Evolutionary conservation across 2,797 vertebrate species (phyloP).

Genomic region (Gorsachius magnificus): DNA sequence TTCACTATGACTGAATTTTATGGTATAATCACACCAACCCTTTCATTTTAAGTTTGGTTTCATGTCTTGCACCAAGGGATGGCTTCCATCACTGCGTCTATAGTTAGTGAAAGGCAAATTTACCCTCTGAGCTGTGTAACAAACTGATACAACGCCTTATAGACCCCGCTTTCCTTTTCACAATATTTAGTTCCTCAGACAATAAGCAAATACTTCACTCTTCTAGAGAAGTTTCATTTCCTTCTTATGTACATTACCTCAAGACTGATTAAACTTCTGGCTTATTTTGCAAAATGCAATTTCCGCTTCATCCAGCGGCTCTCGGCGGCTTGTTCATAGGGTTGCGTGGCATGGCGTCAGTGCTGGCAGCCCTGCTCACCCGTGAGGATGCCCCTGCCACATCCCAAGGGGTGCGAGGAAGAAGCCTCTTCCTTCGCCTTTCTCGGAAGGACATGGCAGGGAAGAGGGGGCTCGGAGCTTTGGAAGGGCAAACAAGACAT

Average conservation of each 20-base stretch:
- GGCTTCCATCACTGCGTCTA: not conserved
- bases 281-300: not conserved
- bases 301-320: not conserved
- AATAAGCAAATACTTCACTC: not conserved
- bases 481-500: not conserved
- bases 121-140: not conserved
- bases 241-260: not conserved
- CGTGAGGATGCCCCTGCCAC: fast-evolving
- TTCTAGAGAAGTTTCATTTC: not conserved
- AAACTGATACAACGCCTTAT: not conserved
- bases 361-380: not conserved
- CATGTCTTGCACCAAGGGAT: not conserved
- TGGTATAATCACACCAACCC: not conserved
- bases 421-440: not conserved
- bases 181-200: not conserved
- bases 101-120: not conserved
- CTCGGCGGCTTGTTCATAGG: not conserved
- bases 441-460: not conserved
- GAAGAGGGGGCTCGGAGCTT: not conserved
- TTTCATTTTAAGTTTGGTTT: not conserved
- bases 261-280: not conserved
- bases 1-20: not conserved
- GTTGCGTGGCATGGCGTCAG: not conserved
- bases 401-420: not conserved
- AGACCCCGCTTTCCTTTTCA: not conserved